A percentile compares a stretch with the other conserved stretches of the same genome.
Evolutionary conservation across 2,113 vertebrate species (phyloP).

Genomic region (Prietella phreatophila): DNA sequence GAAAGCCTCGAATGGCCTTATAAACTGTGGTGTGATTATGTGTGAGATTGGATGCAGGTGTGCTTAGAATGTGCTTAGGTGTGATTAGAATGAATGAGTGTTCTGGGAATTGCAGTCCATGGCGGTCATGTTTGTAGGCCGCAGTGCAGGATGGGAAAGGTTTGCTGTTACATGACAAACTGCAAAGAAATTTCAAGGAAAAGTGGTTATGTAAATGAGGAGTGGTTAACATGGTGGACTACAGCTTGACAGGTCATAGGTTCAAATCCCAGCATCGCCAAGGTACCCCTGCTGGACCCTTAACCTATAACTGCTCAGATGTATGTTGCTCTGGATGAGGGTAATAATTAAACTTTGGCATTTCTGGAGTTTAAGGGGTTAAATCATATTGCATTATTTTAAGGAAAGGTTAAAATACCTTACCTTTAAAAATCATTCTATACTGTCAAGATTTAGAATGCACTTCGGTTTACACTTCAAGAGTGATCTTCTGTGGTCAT

Average conservation of each 20-base stretch:
- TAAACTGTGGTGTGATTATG: too few relatives aligned
- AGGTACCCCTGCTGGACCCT: not conserved
- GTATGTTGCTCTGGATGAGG: not conserved
- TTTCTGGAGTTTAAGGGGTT: not conserved
- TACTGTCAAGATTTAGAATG: not conserved
- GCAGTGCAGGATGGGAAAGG: too few relatives aligned
- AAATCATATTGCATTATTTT: not conserved
- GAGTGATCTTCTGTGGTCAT: not conserved
- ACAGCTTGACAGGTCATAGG: not conserved
- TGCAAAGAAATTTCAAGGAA: not conserved
- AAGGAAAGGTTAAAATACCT: not conserved
- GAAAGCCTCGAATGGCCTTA: too few relatives aligned
- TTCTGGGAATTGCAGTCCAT: too few relatives aligned
- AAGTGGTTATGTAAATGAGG: not conserved
- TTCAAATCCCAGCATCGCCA: not conserved
- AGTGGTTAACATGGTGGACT: not conserved
- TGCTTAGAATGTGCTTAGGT: too few relatives aligned
- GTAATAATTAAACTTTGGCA: not conserved
- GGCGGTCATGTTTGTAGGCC: too few relatives aligned
- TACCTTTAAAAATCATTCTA: not conserved
- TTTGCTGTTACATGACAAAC: too few relatives aligned
- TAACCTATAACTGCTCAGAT: not conserved
- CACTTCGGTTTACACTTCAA: conserved; percentile 13
- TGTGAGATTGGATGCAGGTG: too few relatives aligned
- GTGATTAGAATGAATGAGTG: too few relatives aligned